phyloP scores from a whole-genome alignment of 2,888 invertebrate species.

The Drosophila mimetica region DNA sequence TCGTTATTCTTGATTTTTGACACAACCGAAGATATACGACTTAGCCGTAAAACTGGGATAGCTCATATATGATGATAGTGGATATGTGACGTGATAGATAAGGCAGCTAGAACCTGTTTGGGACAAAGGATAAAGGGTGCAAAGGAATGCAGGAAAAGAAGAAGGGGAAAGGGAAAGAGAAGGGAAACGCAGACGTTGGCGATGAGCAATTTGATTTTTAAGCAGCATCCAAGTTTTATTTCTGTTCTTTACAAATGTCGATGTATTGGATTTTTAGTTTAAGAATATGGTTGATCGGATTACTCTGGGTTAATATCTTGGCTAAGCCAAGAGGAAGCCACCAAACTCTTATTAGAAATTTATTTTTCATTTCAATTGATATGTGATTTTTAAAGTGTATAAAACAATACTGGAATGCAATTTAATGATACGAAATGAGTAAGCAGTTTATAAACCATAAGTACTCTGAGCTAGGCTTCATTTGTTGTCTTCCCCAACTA shows the following conservation, averaged over 20 bases:
- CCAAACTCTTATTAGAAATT: slow-evolving; percentile 49
- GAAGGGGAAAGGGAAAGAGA: too few relatives aligned
- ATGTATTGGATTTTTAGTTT: slow-evolving; percentile 48
- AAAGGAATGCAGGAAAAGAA: neutral
- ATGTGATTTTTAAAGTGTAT: slow-evolving; percentile 68
- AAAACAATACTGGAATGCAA: slow-evolving; percentile 54
- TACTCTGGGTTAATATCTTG: neutral
- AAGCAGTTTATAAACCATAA: slow-evolving; percentile 34
- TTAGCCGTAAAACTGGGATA: slow-evolving; percentile 34
- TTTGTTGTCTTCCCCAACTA: slow-evolving; percentile 75
- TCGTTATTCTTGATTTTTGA: slow-evolving; percentile 20
- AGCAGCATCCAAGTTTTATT: slow-evolving; percentile 65
- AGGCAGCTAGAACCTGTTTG: slow-evolving; percentile 29
- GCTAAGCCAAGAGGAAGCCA: slow-evolving; percentile 10
- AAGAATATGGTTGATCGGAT: slow-evolving; percentile 12
- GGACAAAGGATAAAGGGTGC: neutral
- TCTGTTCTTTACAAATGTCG: slow-evolving; percentile 25
- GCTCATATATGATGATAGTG: slow-evolving; percentile 4
- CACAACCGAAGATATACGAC: slow-evolving; percentile 39
- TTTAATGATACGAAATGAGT: slow-evolving; percentile 40
- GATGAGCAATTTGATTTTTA: slow-evolving; percentile 48
- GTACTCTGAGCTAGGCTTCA: slow-evolving; percentile 54
- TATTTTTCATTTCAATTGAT: slow-evolving; percentile 62
- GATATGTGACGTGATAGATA: slow-evolving; percentile 23
- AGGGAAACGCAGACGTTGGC: slow-evolving; percentile 16